Percentiles rank a stretch among this genome's conserved stretches.
Evolutionary conservation across 2,113 vertebrate species (phyloP).

Genomic region (Malurus cyaneus): DNA sequence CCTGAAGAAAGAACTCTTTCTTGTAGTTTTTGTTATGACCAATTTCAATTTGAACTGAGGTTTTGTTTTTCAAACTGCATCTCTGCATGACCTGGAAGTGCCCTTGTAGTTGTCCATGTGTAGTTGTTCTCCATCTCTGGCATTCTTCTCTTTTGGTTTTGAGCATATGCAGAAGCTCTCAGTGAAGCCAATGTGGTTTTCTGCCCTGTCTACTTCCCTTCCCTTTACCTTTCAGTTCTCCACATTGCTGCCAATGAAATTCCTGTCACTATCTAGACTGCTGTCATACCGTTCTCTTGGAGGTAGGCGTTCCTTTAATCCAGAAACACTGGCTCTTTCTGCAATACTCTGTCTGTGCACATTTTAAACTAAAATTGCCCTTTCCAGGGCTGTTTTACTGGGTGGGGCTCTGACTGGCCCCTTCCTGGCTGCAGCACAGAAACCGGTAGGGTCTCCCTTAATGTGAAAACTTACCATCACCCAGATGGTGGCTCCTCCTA

Average conservation of each 20-base stretch:
- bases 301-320: not conserved
- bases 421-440: not conserved
- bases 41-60: not conserved
- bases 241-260: not conserved
- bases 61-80: not conserved
- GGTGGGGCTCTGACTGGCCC: not conserved
- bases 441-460: not conserved
- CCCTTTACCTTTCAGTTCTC: not conserved
- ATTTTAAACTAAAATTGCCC: not conserved
- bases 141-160: not conserved
- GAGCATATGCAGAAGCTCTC: not conserved
- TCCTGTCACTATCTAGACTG: not conserved
- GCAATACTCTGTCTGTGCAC: not conserved
- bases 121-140: not conserved
- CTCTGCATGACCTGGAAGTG: not conserved
- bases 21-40: not conserved
- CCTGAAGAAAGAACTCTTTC: not conserved
- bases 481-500: conserved; percentile 56
- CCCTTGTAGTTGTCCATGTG: not conserved
- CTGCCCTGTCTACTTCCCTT: not conserved
- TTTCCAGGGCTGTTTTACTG: not conserved
- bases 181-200: not conserved
- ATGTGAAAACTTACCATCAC: conserved; percentile 41
- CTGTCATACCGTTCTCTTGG: rapidly evolving
- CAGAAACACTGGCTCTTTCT: not conserved